Evolutionary conservation across 2,113 vertebrate species (phyloP).

Genomic region (Motacilla alba): DNA sequence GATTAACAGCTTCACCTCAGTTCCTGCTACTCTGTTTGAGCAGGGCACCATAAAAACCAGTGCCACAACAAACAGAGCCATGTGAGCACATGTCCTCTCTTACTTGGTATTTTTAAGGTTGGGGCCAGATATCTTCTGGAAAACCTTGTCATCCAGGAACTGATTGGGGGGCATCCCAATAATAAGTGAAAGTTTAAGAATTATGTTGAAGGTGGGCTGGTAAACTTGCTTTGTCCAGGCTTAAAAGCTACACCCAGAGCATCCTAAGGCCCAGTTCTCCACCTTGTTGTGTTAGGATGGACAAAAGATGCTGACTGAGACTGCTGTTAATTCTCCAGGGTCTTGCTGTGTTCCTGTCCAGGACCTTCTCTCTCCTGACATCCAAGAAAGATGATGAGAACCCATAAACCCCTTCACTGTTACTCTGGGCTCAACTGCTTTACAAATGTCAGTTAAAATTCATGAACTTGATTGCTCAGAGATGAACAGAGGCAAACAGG

Average conservation of each 20-base stretch:
- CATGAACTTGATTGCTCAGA: neutral
- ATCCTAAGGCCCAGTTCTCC: neutral
- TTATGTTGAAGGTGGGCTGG: neutral
- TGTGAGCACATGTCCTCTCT: fast-evolving
- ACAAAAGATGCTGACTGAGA: neutral
- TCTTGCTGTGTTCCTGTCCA: neutral
- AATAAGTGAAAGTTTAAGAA: neutral
- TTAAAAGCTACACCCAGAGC: neutral
- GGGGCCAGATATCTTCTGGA: neutral
- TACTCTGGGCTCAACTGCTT: neutral
- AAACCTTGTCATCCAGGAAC: neutral
- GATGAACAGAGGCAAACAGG: neutral
- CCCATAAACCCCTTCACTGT: neutral
- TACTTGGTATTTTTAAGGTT: neutral
- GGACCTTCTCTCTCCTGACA: neutral
- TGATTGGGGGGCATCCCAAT: neutral
- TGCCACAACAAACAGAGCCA: neutral
- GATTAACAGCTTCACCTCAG: neutral
- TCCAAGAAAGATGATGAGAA: fast-evolving
- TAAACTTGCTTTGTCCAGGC: neutral
- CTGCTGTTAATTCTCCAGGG: neutral
- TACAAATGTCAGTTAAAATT: neutral
- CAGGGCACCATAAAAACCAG: neutral
- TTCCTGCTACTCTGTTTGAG: neutral
- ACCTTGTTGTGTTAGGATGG: neutral